These are phyloP conservation scores for Spodoptera frugiperda DNA, from an alignment of 1,140 invertebrate genomes.

Conservation along the genomic window DNA sequence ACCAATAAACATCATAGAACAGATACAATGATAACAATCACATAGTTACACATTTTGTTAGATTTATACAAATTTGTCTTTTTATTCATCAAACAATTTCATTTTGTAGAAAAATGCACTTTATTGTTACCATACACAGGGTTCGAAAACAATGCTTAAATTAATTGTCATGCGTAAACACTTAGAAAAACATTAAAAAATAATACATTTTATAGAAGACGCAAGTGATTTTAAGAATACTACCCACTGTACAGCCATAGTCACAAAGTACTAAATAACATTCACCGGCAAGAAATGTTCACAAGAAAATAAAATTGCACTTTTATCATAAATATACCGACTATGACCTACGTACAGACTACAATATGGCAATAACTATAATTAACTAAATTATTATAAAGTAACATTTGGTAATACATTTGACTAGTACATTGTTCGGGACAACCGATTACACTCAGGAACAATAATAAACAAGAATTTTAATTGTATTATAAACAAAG, in stretches of 20 bases:
- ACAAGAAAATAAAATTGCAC: too few species aligned
- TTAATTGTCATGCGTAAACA: constrained; percentile 9
- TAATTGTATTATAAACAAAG: constrained; percentile 28
- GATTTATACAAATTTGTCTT: constrained; percentile 40
- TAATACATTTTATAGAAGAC: constrained; percentile 1
- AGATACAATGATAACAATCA: constrained; percentile 36
- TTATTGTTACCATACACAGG: constrained; percentile 11
- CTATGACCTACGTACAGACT: not conserved
- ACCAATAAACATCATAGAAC: constrained; percentile 20
- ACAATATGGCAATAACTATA: constrained; percentile 26
- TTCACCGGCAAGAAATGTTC: constrained; percentile 1
- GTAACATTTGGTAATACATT: constrained; percentile 59
- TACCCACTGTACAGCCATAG: not conserved
- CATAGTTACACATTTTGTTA: constrained; percentile 27
- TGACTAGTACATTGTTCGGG: constrained; percentile 55
- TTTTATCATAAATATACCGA: not conserved
- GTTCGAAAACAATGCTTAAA: constrained; percentile 3
- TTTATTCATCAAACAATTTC: constrained; percentile 34
- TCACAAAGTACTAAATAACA: constrained; percentile 1
- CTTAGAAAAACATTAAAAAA: not conserved
- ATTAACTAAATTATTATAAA: constrained; percentile 43
- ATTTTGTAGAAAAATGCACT: constrained; percentile 39
- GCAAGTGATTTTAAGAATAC: not conserved
- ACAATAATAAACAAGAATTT: constrained; percentile 43
- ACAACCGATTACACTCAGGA: constrained; percentile 38